Evolutionary conservation across 2,888 invertebrate species (phyloP), one percentile per base, ranked within the genome.

Genomic region (Tuta absoluta): DNA sequence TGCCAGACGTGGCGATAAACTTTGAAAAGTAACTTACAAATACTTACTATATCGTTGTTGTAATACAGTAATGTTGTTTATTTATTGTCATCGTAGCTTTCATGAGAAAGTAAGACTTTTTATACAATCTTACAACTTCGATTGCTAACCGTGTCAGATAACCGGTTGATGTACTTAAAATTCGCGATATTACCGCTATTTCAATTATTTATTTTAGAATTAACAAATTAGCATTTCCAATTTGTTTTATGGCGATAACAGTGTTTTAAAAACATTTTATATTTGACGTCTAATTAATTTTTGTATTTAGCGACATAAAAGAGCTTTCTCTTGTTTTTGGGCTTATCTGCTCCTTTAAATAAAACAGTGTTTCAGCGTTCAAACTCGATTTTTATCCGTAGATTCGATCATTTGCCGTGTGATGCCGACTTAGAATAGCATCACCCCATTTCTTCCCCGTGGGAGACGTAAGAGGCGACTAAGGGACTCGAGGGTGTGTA

Each of bases 171-270:
- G 59, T 62, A n/a, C n/a, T n/a, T n/a, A 65, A 66, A 66, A 69
- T 70, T 49, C 68, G 71, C 63, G 72, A 69, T 60, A 67, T 84
- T n/a, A 85, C 86, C 89, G 89, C 82, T 89, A 87, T 68, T 68
- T 71, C 71, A 71, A 79, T 82, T 75, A 80, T 69, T 80, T 77
- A 78, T 80, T 73, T 75, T 78, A 70, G 69, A 75, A 33, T 61
- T 67, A 71, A 70, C 63, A 63, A 67, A 78, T 80, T 81, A 72
- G 73, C 77, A 76, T 78, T 72, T 62, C 45, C 67, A 68, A 69
- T 72, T 71, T 61, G 48, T 28, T 61, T 48, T 28, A 48, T 59
- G 59, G 14, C 59, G 19, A 8, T 59, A 59, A 59, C 37, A 23
- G 53, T 28, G n/a, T 24, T 51, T 51, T 51, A 21, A 51, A n/a